phyloP scores from a whole-genome alignment of 2,113 vertebrate genomes.

The Gambusia affinis region DNA sequence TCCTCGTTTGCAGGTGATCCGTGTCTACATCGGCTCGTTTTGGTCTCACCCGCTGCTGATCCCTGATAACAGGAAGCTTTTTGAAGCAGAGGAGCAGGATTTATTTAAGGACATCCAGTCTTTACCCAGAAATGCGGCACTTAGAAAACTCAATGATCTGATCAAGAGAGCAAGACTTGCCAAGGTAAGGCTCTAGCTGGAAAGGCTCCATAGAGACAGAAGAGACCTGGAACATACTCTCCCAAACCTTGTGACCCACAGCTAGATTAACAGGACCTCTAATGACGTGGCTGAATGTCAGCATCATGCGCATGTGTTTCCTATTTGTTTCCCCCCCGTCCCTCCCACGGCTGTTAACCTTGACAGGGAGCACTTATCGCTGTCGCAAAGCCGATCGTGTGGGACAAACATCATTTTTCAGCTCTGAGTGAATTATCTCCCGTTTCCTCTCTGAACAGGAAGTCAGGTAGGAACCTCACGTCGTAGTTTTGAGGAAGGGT shows the following conservation, averaged over 20 bases:
- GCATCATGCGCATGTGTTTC: slow-evolving; percentile 21
- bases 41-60: slow-evolving; percentile 97
- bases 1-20: slow-evolving; percentile 82
- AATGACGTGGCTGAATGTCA: slow-evolving; percentile 3
- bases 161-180: slow-evolving; percentile 96
- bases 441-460: slow-evolving; percentile 62
- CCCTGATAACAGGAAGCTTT: slow-evolving; percentile 95
- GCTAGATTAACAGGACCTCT: neutral
- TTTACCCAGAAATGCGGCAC: slow-evolving; percentile 92
- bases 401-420: slow-evolving; percentile 34
- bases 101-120: slow-evolving; percentile 97
- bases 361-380: slow-evolving; percentile 37
- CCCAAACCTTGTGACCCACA: neutral
- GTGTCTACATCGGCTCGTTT: slow-evolving; percentile 98
- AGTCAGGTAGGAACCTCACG: slow-evolving; percentile 44
- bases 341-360: slow-evolving; percentile 55
- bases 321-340: slow-evolving; percentile 17
- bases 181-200: slow-evolving; percentile 80
- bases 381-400: slow-evolving; percentile 27
- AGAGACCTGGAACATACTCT: neutral
- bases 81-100: slow-evolving; percentile 96
- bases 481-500: slow-evolving; percentile 42
- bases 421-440: slow-evolving; percentile 58
- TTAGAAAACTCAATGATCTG: slow-evolving; percentile 96
- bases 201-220: neutral